A percentile compares a stretch with the other conserved stretches of the same genome.
Conservation (phyloP, 2,797 vertebrate genomes). For the Danio tinwini region DNA sequence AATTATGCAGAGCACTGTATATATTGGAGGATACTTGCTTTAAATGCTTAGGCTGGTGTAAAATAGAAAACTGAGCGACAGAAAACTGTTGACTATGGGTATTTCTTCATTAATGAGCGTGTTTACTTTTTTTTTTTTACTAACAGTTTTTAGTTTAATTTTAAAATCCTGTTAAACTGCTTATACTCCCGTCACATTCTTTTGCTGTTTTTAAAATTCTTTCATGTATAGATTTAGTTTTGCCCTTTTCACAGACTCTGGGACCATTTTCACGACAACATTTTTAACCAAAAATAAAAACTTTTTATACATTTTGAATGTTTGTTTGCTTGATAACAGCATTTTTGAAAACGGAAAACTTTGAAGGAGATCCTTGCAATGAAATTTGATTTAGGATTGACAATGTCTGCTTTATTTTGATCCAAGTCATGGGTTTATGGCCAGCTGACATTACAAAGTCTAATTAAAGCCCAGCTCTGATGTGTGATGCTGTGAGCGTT, state of each 20-base stretch:
- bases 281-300: too few relatives aligned
- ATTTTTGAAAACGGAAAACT: too few relatives aligned
- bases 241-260: neutral
- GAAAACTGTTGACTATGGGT: too few relatives aligned
- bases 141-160: neutral
- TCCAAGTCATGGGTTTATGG: constrained; percentile 1
- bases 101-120: too few relatives aligned
- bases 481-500: constrained; percentile 41
- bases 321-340: too few relatives aligned
- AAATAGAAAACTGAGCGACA: too few relatives aligned
- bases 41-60: too few relatives aligned
- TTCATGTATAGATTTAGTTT: neutral
- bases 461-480: constrained; percentile 39
- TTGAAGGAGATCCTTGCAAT: neutral
- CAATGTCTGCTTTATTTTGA: neutral
- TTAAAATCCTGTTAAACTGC: neutral
- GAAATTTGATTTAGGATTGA: neutral
- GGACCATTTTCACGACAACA: too few relatives aligned
- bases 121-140: too few relatives aligned
- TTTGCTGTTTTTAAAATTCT: neutral
- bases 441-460: constrained; percentile 20
- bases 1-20: too few relatives aligned
- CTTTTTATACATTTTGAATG: too few relatives aligned
- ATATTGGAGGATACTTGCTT: too few relatives aligned
- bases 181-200: neutral